phyloP scores from a whole-genome alignment of 2,113 vertebrate species.

The Phylloscopus whistleri region DNA sequence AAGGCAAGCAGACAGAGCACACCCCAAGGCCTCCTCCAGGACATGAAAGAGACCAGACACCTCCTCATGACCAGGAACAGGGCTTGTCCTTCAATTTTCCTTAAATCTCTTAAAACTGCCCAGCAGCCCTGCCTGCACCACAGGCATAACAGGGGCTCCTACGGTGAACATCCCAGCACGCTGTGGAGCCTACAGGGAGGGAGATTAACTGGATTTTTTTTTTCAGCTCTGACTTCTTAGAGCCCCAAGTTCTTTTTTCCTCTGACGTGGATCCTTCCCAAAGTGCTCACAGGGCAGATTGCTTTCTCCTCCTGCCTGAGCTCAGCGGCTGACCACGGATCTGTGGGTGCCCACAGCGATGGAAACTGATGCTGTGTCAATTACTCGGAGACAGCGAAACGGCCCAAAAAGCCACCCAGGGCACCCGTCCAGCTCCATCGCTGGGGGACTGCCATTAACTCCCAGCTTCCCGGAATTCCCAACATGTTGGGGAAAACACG shows the following conservation, averaged over 20 bases:
- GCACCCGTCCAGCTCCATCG: accelerated
- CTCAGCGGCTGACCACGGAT: neutral
- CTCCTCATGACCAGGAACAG: neutral
- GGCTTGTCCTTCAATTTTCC: neutral
- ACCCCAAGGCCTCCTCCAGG: neutral
- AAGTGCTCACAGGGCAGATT: neutral
- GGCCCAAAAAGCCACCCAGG: neutral
- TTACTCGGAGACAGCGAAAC: neutral
- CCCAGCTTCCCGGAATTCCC: neutral
- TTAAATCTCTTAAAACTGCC: neutral
- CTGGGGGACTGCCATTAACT: neutral
- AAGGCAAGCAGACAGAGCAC: neutral
- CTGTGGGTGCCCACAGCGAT: neutral
- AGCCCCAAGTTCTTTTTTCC: neutral
- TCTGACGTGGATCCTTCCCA: neutral
- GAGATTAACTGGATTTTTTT: neutral
- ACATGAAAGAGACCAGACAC: neutral
- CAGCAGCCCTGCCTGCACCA: neutral
- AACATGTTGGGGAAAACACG: accelerated
- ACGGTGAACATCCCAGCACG: neutral
- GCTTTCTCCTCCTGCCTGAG: neutral
- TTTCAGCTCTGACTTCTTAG: neutral
- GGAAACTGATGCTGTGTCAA: neutral
- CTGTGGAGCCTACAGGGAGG: neutral
- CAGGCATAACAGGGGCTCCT: neutral